Conservation (phyloP, 2,113 vertebrate genomes). For the Pterocles burchelli region DNA sequence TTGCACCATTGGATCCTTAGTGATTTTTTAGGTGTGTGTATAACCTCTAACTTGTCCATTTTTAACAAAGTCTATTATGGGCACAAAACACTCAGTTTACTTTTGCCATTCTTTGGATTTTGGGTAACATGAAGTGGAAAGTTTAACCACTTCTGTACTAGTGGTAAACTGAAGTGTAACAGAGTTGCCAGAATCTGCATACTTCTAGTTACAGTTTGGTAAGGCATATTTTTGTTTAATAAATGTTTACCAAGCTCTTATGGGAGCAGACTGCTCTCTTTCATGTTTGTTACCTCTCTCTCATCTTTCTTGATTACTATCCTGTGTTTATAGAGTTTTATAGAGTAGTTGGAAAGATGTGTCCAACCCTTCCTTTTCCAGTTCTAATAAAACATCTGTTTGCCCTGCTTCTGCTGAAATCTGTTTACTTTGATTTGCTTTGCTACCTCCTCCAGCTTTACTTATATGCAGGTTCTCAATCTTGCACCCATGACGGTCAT, state of each 20-base stretch:
- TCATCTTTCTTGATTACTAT: not conserved
- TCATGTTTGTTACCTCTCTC: not conserved
- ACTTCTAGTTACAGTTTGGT: not conserved
- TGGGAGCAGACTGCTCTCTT: not conserved
- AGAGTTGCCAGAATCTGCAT: not conserved
- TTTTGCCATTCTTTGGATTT: not conserved
- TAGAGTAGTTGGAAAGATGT: not conserved
- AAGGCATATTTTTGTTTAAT: not conserved
- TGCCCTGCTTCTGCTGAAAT: not conserved
- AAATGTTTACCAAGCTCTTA: not conserved
- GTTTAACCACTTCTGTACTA: not conserved
- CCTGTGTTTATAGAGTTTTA: not conserved
- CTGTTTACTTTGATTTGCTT: not conserved
- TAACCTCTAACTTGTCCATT: not conserved
- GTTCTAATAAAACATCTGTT: not conserved
- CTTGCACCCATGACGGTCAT: not conserved
- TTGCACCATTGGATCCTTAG: not conserved
- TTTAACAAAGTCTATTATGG: not conserved
- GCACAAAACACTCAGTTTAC: not conserved
- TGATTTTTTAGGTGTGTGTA: not conserved
- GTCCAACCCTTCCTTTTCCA: not conserved
- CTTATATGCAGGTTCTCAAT: not conserved
- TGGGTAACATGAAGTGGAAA: not conserved
- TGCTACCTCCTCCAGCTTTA: not conserved
- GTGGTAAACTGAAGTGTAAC: not conserved